These are phyloP conservation scores for Labrus mixtus DNA, from an alignment of 2,113 vertebrate species.

Conservation along the genomic window DNA sequence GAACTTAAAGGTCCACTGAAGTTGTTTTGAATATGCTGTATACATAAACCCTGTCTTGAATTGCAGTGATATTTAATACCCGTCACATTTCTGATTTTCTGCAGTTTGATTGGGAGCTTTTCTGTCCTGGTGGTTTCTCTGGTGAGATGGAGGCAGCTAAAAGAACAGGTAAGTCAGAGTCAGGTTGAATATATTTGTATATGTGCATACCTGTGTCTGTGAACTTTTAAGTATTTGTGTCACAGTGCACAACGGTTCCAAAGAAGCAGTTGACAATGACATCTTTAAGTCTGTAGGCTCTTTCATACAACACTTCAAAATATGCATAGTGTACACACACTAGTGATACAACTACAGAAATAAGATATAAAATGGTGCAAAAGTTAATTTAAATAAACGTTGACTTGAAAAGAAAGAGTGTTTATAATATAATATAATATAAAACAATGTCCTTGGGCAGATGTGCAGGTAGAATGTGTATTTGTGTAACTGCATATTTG, in stretches of 20 bases:
- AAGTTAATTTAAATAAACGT: not conserved
- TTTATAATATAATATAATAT: too few relatives aligned
- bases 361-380: not conserved
- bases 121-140: constrained; percentile 81
- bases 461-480: too few relatives aligned
- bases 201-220: not conserved
- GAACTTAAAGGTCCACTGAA: too few relatives aligned
- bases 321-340: not conserved
- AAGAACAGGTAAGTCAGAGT: constrained; percentile 77
- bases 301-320: too few relatives aligned
- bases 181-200: not conserved
- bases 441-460: too few relatives aligned
- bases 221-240: not conserved
- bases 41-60: too few relatives aligned
- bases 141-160: constrained; percentile 72
- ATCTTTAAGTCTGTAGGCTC: too few relatives aligned
- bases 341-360: not conserved
- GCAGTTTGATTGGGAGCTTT: constrained; percentile 81
- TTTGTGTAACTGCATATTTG: not conserved
- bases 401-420: not conserved
- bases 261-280: too few relatives aligned
- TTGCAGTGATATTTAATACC: not conserved
- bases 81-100: constrained; percentile 6
- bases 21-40: too few relatives aligned
- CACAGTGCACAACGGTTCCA: not conserved